phyloP scores from a whole-genome alignment of 1,140 invertebrate genomes.

The Conus betulinus region DNA sequence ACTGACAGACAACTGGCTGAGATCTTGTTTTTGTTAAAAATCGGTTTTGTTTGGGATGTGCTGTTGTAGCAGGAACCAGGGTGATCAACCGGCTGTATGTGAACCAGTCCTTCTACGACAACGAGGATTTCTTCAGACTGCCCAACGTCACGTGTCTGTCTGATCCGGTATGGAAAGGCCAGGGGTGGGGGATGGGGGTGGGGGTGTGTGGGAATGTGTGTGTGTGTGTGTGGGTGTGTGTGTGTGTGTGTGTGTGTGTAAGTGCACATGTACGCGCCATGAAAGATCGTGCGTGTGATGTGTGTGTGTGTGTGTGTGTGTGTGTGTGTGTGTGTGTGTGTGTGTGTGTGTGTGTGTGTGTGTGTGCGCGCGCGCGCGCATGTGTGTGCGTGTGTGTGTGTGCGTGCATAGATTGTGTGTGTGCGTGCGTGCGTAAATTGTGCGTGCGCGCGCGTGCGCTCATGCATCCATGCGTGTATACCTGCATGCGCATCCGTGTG shows the following conservation, averaged over 20 bases:
- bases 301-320: too few species aligned
- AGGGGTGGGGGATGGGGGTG: not conserved
- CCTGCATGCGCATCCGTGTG: too few species aligned
- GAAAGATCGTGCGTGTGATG: too few species aligned
- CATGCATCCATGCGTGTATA: too few species aligned
- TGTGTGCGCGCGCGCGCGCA: too few species aligned
- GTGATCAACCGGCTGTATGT: conserved; percentile 37
- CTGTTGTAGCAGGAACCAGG: conserved; percentile 10
- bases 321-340: too few species aligned
- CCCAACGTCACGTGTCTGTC: conserved; percentile 20
- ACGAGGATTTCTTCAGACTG: conserved; percentile 17
- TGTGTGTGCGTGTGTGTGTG: not conserved
- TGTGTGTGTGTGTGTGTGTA: not conserved
- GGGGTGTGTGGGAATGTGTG: not conserved
- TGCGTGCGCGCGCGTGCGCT: too few species aligned
- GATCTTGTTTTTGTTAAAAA: not conserved
- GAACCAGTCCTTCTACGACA: not conserved
- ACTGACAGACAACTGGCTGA: not conserved
- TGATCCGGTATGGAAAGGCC: not conserved
- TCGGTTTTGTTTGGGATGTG: not conserved
- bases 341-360: too few species aligned
- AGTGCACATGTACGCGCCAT: too few species aligned
- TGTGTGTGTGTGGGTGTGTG: not conserved
- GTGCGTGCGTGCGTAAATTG: too few species aligned
- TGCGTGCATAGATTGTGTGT: too few species aligned